These are phyloP conservation scores for Schlechtendalia chinensis DNA, from an alignment of 1,140 invertebrate species.

Conservation along the genomic window DNA sequence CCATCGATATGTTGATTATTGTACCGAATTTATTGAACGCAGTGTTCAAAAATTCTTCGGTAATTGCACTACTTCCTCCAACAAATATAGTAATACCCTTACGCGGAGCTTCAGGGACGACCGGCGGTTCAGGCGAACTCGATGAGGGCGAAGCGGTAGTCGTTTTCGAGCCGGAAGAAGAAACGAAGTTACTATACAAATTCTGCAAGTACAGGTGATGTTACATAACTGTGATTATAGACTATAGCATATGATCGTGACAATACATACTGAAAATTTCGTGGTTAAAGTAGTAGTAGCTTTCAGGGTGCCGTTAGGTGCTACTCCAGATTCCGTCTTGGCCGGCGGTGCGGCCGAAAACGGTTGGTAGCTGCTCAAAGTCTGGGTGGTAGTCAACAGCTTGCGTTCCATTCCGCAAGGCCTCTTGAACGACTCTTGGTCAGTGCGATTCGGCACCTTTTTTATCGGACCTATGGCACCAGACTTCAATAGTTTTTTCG, in stretches of 20 bases:
- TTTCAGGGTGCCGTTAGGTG: background rate
- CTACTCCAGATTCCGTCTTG: conserved; percentile 57
- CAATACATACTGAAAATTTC: conserved; percentile 1
- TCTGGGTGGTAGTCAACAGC: conserved; percentile 68
- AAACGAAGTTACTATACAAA: conserved; percentile 86
- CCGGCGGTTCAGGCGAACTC: conserved; percentile 57
- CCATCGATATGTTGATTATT: conserved; percentile 86
- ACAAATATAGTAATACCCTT: conserved; percentile 85
- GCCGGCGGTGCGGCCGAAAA: conserved; percentile 79
- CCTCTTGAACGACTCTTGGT: conserved; percentile 68
- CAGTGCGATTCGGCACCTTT: conserved; percentile 72
- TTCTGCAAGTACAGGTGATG: conserved; percentile 60
- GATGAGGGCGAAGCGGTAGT: conserved; percentile 57
- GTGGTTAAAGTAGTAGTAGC: background rate
- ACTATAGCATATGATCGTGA: background rate
- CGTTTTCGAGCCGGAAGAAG: conserved; percentile 69
- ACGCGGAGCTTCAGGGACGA: conserved; percentile 64
- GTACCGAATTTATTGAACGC: conserved; percentile 75
- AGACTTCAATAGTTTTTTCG: conserved; percentile 90
- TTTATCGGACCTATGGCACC: conserved; percentile 84
- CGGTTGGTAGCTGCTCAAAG: conserved; percentile 81
- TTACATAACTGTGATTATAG: background rate
- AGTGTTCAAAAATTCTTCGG: conserved; percentile 78
- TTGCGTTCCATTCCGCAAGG: conserved; percentile 67
- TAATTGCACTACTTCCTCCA: conserved; percentile 70